phyloP scores from a whole-genome alignment of 2,888 invertebrate genomes.

The Alcis repandata region DNA sequence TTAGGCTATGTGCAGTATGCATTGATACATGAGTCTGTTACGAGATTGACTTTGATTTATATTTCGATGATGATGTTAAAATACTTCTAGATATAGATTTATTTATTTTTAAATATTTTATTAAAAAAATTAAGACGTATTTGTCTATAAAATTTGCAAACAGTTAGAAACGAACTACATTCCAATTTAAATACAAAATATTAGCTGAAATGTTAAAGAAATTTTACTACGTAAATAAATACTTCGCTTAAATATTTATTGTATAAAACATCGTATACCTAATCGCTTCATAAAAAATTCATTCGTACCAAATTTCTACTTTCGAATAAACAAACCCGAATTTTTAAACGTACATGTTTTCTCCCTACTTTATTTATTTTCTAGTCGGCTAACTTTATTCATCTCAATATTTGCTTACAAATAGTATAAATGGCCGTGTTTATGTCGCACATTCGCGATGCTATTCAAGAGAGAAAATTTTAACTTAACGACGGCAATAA shows the following conservation, averaged over 20 bases:
- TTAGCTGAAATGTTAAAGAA: not conserved
- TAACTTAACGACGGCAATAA: conserved; percentile 79
- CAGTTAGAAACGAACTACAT: not conserved
- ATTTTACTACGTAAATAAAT: not conserved
- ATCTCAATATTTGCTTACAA: conserved; percentile 68
- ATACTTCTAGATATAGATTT: too few relatives aligned
- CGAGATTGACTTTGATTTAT: too few relatives aligned
- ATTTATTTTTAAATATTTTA: not conserved
- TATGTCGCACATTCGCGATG: conserved; percentile 69
- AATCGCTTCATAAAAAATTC: conserved; percentile 13
- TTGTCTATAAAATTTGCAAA: conserved; percentile 4
- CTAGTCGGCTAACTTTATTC: conserved; percentile 45
- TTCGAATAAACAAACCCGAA: conserved; percentile 6
- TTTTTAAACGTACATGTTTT: not conserved
- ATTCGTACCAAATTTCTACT: conserved; percentile 10
- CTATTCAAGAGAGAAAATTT: conserved; percentile 77
- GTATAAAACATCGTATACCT: conserved; percentile 3
- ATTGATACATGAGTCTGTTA: too few relatives aligned
- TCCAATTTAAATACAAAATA: not conserved
- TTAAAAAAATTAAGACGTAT: not conserved
- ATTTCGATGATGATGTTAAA: too few relatives aligned
- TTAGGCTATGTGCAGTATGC: not conserved
- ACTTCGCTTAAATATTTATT: not conserved
- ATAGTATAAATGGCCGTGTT: conserved; percentile 74
- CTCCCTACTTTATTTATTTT: conserved; percentile 16